Evolutionary conservation across 2,797 vertebrate species (phyloP).

Genomic region (Bucorvus abyssinicus): DNA sequence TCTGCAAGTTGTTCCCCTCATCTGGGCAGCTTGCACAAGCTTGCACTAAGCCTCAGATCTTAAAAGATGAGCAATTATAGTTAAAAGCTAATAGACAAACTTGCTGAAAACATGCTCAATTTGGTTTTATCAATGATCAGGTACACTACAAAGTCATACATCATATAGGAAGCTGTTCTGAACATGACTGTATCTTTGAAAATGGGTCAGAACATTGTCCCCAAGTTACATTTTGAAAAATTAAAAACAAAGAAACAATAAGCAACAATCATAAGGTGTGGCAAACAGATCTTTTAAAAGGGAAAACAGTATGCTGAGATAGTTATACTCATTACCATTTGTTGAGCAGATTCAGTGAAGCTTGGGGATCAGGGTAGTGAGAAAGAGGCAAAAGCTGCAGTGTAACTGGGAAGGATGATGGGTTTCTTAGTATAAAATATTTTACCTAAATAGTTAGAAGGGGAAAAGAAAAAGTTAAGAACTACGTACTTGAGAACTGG

Average conservation of each 20-base stretch:
- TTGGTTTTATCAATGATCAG: neutral
- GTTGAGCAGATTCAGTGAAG: constrained; percentile 85
- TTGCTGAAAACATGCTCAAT: neutral
- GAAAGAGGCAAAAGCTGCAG: constrained; percentile 89
- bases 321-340: constrained; percentile 85
- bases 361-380: constrained; percentile 87
- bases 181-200: neutral
- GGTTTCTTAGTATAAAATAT: constrained; percentile 89
- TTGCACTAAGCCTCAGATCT: neutral
- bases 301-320: constrained; percentile 15
- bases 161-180: neutral
- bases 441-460: constrained; percentile 80
- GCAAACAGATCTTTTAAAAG: neutral
- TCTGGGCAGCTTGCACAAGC: neutral
- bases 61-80: neutral
- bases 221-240: neutral
- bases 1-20: neutral
- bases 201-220: neutral
- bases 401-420: constrained; percentile 86
- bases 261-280: neutral
- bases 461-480: constrained; percentile 44
- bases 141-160: neutral
- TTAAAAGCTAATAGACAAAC: neutral
- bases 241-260: neutral
- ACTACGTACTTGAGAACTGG: neutral